These are phyloP conservation scores for Drosophila mercatorum DNA, from an alignment of 2,888 invertebrate species.

Conservation along the genomic window DNA sequence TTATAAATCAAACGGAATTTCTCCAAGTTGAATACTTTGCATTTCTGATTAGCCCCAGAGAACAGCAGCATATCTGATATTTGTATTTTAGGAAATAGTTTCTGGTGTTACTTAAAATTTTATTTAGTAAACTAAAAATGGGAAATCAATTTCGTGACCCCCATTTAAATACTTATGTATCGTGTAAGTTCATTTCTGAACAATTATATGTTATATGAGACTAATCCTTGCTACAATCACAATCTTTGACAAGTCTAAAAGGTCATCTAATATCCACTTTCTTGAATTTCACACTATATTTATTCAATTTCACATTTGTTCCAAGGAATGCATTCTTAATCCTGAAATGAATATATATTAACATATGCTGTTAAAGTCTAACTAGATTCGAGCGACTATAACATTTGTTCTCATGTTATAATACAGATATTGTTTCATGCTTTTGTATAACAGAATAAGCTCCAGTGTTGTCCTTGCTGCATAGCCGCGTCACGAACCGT, in stretches of 20 bases:
- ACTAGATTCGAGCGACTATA: background rate
- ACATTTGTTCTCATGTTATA: background rate
- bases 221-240: no score
- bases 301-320: background rate
- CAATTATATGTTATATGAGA: no score
- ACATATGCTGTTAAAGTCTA: background rate
- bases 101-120: background rate
- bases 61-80: background rate
- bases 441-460: constrained; percentile 20
- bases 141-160: background rate
- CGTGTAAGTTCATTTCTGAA: no score
- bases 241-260: no score
- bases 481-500: constrained; percentile 37
- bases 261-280: no score
- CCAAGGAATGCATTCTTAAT: background rate
- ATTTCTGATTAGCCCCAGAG: constrained; percentile 34
- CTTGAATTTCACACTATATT: background rate
- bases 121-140: background rate
- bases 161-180: no score
- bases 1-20: constrained; percentile 68
- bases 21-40: constrained; percentile 47
- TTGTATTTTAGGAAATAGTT: background rate
- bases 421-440: background rate
- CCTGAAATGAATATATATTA: background rate
- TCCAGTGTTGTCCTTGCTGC: constrained; percentile 35